Evolutionary conservation across 2,888 invertebrate species (phyloP), one percentile per base, ranked within the genome.

Genomic region (Lymantria monacha): DNA sequence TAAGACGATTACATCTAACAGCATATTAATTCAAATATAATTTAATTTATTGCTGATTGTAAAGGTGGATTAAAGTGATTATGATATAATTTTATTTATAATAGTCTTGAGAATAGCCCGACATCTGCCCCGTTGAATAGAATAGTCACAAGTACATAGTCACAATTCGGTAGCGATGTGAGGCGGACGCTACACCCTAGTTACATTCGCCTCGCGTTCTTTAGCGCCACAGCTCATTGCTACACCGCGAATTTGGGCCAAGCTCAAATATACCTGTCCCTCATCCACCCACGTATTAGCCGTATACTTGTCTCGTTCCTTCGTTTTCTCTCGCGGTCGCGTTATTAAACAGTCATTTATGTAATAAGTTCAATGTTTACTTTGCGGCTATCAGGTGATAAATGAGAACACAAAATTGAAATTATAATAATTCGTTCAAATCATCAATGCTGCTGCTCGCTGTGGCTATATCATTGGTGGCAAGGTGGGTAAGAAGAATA

Each of bases 121-220:
- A 57, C 61, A 73, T 72, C 69, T 71, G 71, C 69, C 73, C 68
- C 75, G 81, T 63, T 77, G 73, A 76, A 79, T 76, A 79, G 74
- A 79, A 74, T 76, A 79, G 75, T 72, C 76, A 72, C 15, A 78
- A 83, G 81, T 85, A 73, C 68, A 70, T 75, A 87, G 88, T 90
- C 81, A 86, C 83, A 85, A 85, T 73, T 85, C 86, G 87, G 88
- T 89, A 85, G 90, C 89, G 90, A 90, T 89, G 90, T 87, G 85
- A 87, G 83, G 72, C 85, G 87, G 87, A 81, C 89, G 89, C 80
- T 70, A 73, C 69, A 72, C 70, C 76, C 78, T 72, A 63, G 69
- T 66, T 72, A 70, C 66, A 72, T 69, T 70, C 66, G 74, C 76
- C 75, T 75, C 76, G 83, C 83, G 83, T 82, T 83, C 81, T 78